phyloP scores from a whole-genome alignment of 2,797 vertebrate species.

The Channa striata region DNA sequence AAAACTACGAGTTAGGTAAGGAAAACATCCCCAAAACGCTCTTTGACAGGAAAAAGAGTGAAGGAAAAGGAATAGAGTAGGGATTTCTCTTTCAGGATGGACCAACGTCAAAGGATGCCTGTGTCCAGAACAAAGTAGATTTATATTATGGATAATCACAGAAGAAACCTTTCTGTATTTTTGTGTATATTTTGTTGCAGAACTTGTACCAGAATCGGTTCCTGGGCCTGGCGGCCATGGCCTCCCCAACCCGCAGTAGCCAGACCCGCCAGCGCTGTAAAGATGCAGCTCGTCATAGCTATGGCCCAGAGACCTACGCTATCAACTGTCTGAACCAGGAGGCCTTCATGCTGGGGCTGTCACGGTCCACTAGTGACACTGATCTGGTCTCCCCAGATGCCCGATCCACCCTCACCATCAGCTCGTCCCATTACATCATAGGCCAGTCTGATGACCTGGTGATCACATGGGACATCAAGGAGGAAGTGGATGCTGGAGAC shows the following conservation, averaged over 20 bases:
- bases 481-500: constrained; percentile 97
- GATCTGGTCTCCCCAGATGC: constrained; percentile 94
- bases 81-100: no score
- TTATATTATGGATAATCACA: no score
- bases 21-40: no score
- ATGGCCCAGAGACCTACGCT: constrained; percentile 88
- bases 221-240: constrained; percentile 96
- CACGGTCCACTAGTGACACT: constrained; percentile 94
- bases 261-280: constrained; percentile 93
- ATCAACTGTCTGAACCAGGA: constrained; percentile 87
- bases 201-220: constrained; percentile 98
- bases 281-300: constrained; percentile 90
- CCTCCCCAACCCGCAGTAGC: constrained; percentile 91
- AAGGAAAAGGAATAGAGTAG: no score
- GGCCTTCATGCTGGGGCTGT: constrained; percentile 85
- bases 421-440: constrained; percentile 91
- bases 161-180: neutral
- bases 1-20: no score
- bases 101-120: no score
- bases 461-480: constrained; percentile 98
- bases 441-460: constrained; percentile 93
- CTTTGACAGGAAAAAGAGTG: no score
- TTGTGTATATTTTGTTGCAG: constrained; percentile 73
- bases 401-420: constrained; percentile 94
- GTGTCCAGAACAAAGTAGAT: no score